Conservation (phyloP, 2,113 vertebrate genomes). For the Myrmecobius fasciatus region DNA sequence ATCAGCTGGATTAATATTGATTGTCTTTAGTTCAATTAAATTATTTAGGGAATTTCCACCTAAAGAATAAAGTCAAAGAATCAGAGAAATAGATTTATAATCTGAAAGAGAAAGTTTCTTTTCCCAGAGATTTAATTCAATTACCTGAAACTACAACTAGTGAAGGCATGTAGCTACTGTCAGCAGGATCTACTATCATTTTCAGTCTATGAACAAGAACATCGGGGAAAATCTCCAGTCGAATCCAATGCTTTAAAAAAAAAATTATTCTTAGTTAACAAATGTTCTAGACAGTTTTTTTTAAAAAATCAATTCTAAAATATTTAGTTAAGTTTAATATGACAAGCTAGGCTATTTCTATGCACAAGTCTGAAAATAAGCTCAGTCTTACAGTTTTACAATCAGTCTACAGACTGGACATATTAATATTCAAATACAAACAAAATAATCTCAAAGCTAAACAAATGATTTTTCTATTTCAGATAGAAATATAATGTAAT, state of each 20-base stretch:
- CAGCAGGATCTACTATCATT: conserved; percentile 96
- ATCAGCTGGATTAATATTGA: conserved; percentile 97
- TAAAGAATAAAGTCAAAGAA: conserved; percentile 71
- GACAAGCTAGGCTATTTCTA: background rate
- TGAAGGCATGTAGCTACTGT: conserved; percentile 99
- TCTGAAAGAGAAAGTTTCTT: background rate
- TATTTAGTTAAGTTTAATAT: background rate
- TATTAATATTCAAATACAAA: background rate
- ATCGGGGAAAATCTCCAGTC: conserved; percentile 96
- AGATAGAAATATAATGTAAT: background rate
- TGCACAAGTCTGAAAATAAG: background rate
- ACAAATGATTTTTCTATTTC: background rate
- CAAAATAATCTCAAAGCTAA: background rate
- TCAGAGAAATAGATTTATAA: background rate
- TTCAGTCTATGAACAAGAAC: conserved; percentile 96
- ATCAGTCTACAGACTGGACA: background rate
- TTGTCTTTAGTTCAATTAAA: conserved; percentile 96
- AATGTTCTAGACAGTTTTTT: background rate
- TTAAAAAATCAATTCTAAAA: background rate
- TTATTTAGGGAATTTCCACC: conserved; percentile 98
- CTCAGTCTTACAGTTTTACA: background rate
- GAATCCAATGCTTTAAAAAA: conserved; percentile 95
- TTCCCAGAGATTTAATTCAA: background rate
- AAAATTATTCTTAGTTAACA: conserved; percentile 26
- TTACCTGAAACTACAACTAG: conserved; percentile 97